A percentile compares a stretch with the other conserved stretches of the same genome.
phyloP scores from a whole-genome alignment of 1,140 invertebrate genomes.

The Araneus ventricosus region DNA sequence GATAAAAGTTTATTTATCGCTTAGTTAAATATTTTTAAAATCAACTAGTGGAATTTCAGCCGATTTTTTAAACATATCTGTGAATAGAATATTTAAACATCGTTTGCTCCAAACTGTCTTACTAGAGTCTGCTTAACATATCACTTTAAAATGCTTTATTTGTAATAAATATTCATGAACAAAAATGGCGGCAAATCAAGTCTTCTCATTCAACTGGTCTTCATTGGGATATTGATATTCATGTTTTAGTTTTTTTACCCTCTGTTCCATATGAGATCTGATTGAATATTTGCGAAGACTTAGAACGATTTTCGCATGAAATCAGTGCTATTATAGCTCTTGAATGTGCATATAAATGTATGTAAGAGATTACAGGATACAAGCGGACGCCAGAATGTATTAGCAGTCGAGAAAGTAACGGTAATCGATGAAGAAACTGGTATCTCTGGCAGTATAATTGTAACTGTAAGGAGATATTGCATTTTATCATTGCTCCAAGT shows the following conservation, averaged over 20 bases:
- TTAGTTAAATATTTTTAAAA: too few relatives aligned
- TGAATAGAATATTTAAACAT: too few relatives aligned
- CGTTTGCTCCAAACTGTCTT: too few relatives aligned
- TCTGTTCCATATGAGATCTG: slow-evolving; percentile 10
- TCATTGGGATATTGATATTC: slow-evolving; percentile 58
- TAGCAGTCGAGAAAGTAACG: slow-evolving; percentile 39
- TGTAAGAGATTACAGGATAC: slow-evolving; percentile 50
- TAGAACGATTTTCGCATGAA: slow-evolving; percentile 48
- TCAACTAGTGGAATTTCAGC: too few relatives aligned
- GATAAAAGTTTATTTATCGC: too few relatives aligned
- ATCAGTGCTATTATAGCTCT: slow-evolving; percentile 35
- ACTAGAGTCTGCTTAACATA: too few relatives aligned
- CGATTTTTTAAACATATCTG: too few relatives aligned
- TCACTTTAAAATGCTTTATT: not conserved
- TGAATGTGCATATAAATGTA: slow-evolving; percentile 53
- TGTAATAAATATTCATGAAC: not conserved
- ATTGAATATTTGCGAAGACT: slow-evolving; percentile 60
- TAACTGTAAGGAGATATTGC: slow-evolving; percentile 52
- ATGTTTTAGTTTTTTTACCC: slow-evolving; percentile 36
- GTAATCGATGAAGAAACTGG: slow-evolving; percentile 54
- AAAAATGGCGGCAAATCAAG: slow-evolving; percentile 37
- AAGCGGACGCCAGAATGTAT: slow-evolving; percentile 36
- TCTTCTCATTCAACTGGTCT: not conserved
- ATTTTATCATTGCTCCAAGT: slow-evolving; percentile 42
- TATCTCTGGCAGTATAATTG: slow-evolving; percentile 50